phyloP scores from a whole-genome alignment of 2,113 vertebrate genomes.

The Ammodramus savannarum region DNA sequence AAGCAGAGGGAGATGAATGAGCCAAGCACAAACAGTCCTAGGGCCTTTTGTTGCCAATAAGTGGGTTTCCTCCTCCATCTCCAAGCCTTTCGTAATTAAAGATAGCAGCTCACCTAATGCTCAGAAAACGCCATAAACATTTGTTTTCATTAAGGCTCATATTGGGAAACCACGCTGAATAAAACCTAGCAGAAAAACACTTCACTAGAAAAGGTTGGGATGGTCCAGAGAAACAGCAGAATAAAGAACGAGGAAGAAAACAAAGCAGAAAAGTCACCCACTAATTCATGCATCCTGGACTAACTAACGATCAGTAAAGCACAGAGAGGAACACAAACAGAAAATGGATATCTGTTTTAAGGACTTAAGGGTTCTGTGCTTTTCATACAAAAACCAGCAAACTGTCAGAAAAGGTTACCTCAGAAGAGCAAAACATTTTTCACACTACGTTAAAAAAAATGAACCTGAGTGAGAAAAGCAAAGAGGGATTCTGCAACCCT shows the following conservation, averaged over 20 bases:
- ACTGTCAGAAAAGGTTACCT: background rate
- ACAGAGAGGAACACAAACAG: background rate
- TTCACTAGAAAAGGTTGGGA: background rate
- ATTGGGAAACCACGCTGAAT: background rate
- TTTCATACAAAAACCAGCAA: background rate
- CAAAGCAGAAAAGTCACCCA: background rate
- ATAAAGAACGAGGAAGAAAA: background rate
- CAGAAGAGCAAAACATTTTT: background rate
- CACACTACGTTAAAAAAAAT: background rate
- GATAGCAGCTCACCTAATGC: conserved; percentile 18
- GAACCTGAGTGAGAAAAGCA: background rate
- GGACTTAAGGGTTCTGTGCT: background rate
- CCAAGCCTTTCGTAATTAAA: conserved; percentile 2
- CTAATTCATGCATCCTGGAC: background rate
- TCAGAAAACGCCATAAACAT: background rate
- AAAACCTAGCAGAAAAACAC: conserved; percentile 19
- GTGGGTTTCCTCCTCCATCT: conserved; percentile 8
- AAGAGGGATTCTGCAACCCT: background rate
- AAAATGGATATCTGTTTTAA: background rate
- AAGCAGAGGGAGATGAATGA: background rate
- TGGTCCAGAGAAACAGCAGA: background rate
- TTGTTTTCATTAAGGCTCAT: conserved; percentile 35
- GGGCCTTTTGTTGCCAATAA: conserved; percentile 6
- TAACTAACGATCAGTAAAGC: background rate
- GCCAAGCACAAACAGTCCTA: conserved; percentile 1